Base-by-base conservation (phyloP, 2,113 vertebrate species). In the Microtus oregoni region DNA sequence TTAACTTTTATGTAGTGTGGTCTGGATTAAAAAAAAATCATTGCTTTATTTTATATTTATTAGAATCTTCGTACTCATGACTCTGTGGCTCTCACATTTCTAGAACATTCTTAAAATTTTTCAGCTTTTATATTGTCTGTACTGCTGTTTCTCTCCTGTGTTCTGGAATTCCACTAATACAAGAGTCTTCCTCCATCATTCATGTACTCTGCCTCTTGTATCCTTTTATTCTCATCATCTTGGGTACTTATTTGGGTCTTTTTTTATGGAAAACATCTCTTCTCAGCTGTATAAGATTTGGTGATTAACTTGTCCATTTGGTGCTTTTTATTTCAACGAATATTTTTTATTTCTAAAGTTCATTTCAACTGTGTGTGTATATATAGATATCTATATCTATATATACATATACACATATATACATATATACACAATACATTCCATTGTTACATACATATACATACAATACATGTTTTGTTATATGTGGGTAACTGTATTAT, bases 341-440 rank as follows among this genome's bases (percentile, higher is more conserved):
- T 41, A 88, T 77, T 94, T 85, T 58, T 90, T 82, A 77, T 67
- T 72, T 94, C 22, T 83, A 26, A 88, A 83, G 10, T 35, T 67
- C 1, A 44, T 35, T 86, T 68, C 65, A 30, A 68, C 0, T 50
- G 76, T 17, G 47, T 78, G 28, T 50, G 2, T 61, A 2, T 61
- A 2, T 61, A 2, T 24, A 24, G 41, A 41, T 41, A 41, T 50
- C 0, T 61, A 5, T 61, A 20, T 61, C 0, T 61, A 24, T 65
- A 28, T n/a, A n/a, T n/a, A n/a, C n/a, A n/a, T n/a, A n/a, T n/a
- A n/a, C n/a, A n/a, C n/a, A n/a, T 65, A 28, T 65, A 3, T 44
- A 44, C 4, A 44, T 5, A 44, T 44, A 44, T 44, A 28, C 0
- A 28, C 22, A 28, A 58, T 58, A 58, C 5, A 58, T 58, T 58